Conservation (phyloP, 1,140 invertebrate species). For the Leptinotarsa undecemlineata region DNA sequence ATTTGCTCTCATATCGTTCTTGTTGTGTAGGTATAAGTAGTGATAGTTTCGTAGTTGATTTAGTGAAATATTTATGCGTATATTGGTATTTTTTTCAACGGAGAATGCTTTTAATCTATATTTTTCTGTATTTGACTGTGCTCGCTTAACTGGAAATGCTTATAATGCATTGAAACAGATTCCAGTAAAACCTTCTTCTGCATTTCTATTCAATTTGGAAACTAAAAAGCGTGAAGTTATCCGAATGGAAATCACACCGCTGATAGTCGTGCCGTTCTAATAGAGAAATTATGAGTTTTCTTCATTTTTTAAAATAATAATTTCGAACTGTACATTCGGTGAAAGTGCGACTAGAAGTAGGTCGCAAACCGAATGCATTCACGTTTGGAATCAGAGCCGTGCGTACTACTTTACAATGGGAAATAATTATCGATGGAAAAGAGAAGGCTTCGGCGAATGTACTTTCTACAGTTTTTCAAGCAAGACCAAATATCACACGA, state of each 20-base stretch:
- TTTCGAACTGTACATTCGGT: constrained; percentile 12
- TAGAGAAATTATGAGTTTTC: constrained; percentile 1
- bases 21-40: too few relatives aligned
- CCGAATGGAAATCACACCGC: not conserved
- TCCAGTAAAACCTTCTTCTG: not conserved
- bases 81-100: too few relatives aligned
- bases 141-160: too few relatives aligned
- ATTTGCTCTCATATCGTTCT: too few relatives aligned
- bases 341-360: constrained; percentile 12
- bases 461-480: constrained; percentile 1
- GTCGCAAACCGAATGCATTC: not conserved
- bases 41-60: too few relatives aligned
- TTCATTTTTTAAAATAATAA: not conserved
- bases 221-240: constrained; percentile 12
- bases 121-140: too few relatives aligned
- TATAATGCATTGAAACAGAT: not conserved
- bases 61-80: too few relatives aligned
- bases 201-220: constrained; percentile 7
- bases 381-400: constrained; percentile 2
- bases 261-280: not conserved
- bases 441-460: constrained; percentile 1
- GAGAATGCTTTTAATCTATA: too few relatives aligned
- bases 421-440: not conserved
- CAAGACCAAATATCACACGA: too few relatives aligned
- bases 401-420: not conserved